Percentiles rank a stretch among this genome's conserved stretches.
phyloP scores from a whole-genome alignment of 2,888 invertebrate genomes.

The Chrysolina oricalcia region DNA sequence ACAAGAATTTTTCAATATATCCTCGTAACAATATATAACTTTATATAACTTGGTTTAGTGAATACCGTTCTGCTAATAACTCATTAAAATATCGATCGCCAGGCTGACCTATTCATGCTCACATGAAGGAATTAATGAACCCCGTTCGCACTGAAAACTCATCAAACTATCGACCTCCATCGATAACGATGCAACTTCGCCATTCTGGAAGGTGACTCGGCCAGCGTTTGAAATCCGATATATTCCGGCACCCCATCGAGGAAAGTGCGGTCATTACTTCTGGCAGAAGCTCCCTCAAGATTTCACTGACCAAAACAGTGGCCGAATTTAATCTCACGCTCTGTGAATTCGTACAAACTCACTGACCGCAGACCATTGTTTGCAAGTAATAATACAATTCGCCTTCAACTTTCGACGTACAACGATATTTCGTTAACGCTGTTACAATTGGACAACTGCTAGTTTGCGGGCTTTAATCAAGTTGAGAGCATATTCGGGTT shows the following conservation, averaged over 20 bases:
- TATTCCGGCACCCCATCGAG: conserved; percentile 41
- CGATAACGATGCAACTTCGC: conserved; percentile 11
- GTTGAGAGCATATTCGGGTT: conserved; percentile 42
- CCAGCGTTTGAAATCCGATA: conserved; percentile 17
- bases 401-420: conserved; percentile 52
- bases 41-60: neutral
- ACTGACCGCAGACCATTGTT: conserved; percentile 62
- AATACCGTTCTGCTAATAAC: neutral
- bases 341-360: conserved; percentile 62
- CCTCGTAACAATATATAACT: too few relatives aligned
- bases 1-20: too few relatives aligned
- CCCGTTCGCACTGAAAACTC: conserved; percentile 8
- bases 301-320: conserved; percentile 57
- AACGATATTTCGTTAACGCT: conserved; percentile 47
- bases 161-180: conserved; percentile 14
- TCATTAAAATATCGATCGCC: conserved; percentile 3
- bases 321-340: conserved; percentile 64
- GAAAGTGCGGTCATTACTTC: conserved; percentile 51
- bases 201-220: neutral
- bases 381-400: conserved; percentile 62
- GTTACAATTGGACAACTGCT: conserved; percentile 47
- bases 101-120: neutral
- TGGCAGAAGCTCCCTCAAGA: conserved; percentile 59
- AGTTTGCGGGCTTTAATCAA: conserved; percentile 47
- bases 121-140: neutral